A percentile compares a stretch with the other conserved stretches of the same genome.
Evolutionary conservation across 2,797 vertebrate genomes (phyloP).

Genomic region (Podarcis lilfordi): DNA sequence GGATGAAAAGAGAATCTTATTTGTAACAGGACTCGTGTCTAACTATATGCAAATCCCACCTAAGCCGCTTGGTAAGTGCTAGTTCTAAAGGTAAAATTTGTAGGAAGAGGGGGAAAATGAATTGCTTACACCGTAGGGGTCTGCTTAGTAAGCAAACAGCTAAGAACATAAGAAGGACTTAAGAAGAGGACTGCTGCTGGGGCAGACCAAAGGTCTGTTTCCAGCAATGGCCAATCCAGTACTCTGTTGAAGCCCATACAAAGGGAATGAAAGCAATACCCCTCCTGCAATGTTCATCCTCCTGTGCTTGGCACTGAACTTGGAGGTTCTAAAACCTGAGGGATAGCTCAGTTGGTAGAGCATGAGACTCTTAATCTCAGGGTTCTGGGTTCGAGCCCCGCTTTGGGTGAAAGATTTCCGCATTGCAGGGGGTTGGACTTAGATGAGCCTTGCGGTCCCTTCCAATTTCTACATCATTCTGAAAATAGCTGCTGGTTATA

Average conservation of each 20-base stretch:
- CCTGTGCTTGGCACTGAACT: background rate
- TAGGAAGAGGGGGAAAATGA: background rate
- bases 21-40: conserved; percentile 40
- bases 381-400: too few relatives aligned
- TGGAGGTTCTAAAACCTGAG: background rate
- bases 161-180: background rate
- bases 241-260: background rate
- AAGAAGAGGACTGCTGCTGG: background rate
- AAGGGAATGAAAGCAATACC: background rate
- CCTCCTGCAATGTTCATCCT: background rate
- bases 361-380: too few relatives aligned
- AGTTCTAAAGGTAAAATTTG: conserved; percentile 22
- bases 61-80: conserved; percentile 14
- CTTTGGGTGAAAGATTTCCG: too few relatives aligned
- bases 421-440: too few relatives aligned
- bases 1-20: conserved; percentile 50
- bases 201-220: background rate
- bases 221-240: background rate
- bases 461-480: background rate
- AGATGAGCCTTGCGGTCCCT: too few relatives aligned
- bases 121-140: background rate
- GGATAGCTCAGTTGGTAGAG: too few relatives aligned
- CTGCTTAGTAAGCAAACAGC: conserved; percentile 29
- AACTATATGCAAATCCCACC: conserved; percentile 29
- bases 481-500: conserved; percentile 41